These are phyloP conservation scores for Dolichoris vasculosae DNA, from an alignment of 1,140 invertebrate species.

Conservation along the genomic window DNA sequence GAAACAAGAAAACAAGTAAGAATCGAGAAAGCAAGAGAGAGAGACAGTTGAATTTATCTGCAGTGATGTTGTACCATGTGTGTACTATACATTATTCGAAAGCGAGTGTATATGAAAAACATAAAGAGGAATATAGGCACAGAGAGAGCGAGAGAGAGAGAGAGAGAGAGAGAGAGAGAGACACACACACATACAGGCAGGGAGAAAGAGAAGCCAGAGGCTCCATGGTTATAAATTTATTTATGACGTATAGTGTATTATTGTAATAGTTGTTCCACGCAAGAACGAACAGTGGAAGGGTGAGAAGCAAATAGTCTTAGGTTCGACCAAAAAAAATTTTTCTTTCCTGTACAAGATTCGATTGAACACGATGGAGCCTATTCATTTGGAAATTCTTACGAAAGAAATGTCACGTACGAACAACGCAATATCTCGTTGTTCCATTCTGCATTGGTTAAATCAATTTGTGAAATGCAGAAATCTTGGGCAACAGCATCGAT, in stretches of 20 bases:
- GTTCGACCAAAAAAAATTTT: background rate
- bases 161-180: too few species aligned
- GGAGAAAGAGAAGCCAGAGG: background rate
- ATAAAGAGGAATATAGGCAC: too few species aligned
- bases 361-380: background rate
- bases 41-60: conserved; percentile 19
- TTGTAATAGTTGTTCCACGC: background rate
- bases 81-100: background rate
- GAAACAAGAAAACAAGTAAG: background rate
- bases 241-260: background rate
- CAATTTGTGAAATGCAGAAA: background rate
- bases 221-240: conserved; percentile 24
- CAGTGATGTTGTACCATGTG: conserved; percentile 9
- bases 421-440: background rate
- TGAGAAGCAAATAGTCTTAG: conserved; percentile 13
- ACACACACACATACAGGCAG: too few species aligned
- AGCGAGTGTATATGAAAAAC: too few species aligned
- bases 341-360: background rate
- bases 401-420: background rate
- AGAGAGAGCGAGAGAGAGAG: too few species aligned
- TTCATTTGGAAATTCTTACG: background rate
- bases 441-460: background rate
- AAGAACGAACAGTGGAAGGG: background rate
- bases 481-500: background rate
- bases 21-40: background rate